These are phyloP conservation scores for Tokudaia muenninki DNA, from an alignment of 2,797 vertebrate genomes.

Conservation along the genomic window DNA sequence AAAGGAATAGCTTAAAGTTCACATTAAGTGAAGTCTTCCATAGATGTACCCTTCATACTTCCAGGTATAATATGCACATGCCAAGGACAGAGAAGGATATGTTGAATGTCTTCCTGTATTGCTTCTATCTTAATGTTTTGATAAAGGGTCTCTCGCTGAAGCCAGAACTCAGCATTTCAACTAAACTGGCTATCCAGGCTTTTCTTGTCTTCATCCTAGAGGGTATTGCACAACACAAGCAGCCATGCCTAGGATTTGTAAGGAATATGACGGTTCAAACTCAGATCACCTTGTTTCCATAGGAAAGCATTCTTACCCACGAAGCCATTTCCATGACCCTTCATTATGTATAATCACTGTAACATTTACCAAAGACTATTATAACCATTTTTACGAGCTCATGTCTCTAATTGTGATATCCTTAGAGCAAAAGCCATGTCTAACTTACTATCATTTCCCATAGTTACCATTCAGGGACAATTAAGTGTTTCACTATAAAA, in stretches of 20 bases:
- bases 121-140: background rate
- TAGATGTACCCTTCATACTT: background rate
- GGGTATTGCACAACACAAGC: background rate
- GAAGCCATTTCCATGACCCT: too few relatives aligned
- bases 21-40: background rate
- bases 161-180: background rate
- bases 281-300: background rate
- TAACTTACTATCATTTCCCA: background rate
- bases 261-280: background rate
- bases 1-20: background rate
- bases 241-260: background rate
- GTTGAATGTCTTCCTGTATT: background rate
- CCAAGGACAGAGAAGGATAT: background rate
- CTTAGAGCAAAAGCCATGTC: background rate
- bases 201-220: background rate
- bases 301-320: background rate
- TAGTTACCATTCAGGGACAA: background rate
- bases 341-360: background rate
- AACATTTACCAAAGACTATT: background rate
- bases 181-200: background rate
- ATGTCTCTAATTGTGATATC: background rate
- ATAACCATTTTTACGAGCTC: slow-evolving; percentile 2
- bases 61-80: background rate
- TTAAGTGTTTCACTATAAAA: background rate
- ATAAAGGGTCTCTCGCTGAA: background rate